Conservation (phyloP, 2,888 invertebrate genomes). For the Lochmaea crataegi region DNA sequence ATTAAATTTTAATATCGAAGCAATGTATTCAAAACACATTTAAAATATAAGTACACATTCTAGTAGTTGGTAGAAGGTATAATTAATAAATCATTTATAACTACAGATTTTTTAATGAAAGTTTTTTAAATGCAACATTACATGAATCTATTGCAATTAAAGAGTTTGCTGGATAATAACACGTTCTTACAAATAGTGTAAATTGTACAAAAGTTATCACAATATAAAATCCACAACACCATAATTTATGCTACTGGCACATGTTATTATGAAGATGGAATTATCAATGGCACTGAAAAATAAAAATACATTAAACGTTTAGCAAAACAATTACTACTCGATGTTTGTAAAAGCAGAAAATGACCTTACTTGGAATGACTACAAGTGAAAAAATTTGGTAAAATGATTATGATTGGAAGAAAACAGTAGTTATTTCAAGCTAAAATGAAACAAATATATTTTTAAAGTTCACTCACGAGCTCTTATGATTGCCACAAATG, state of each 20-base stretch:
- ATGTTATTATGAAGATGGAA: constrained; percentile 14
- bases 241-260: constrained; percentile 15
- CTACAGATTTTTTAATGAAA: constrained; percentile 19
- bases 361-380: no score
- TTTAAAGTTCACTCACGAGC: constrained; percentile 46
- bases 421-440: not conserved
- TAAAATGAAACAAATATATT: not conserved
- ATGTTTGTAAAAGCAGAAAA: no score
- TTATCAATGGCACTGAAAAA: constrained; percentile 45
- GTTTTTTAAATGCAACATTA: constrained; percentile 29
- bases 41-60: no score
- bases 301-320: constrained; percentile 17
- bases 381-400: not conserved
- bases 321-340: not conserved
- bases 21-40: no score
- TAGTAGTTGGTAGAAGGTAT: no score
- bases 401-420: not conserved
- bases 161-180: not conserved
- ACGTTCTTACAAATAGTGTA: constrained; percentile 48
- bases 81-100: not conserved
- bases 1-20: no score
- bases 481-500: constrained; percentile 51
- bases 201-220: constrained; percentile 51
- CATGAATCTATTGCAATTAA: constrained; percentile 36
- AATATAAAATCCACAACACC: constrained; percentile 23